Evolutionary conservation across 64 coral and sea anemone genomes (phyloP), one percentile per base, ranked within the genome.

Genomic region (Montipora capricornis): DNA sequence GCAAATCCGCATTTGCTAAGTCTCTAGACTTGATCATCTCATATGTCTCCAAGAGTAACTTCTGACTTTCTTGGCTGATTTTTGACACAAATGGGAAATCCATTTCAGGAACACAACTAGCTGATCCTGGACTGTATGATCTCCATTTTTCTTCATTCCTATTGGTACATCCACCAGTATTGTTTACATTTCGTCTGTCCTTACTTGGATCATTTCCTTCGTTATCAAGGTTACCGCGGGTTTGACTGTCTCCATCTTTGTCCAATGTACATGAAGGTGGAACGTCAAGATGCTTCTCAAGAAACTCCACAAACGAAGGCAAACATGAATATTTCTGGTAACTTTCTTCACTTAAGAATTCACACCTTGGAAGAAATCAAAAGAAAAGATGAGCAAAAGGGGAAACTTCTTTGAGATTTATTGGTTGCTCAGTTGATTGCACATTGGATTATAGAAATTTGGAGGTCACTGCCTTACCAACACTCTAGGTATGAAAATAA

Each of bases 21-120:
- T 87, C 49, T 52, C 83, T 73, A 47, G 71, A 59, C 60, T 83
- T 66, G 11, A 95, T 77, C 26, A 68, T 90, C 58, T 95, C 58
- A 78, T 85, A 86, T 45, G 68, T 82, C 15, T 75, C 51, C 37
- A 90, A 45, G 44, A 95, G 45, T 74, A 88, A 53, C 24, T 84
- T 86, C 87, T 95, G 93, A 78, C 84, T 89, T 62, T 95, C 93
- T 79, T 66, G 14, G 67, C 88, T 90, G 80, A 95, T 73, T 84
- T 89, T 95, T 3, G 93, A 95, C 19, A 95, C 61, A 69, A 85
- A 82, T 11, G 93, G 93, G 19, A 90, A 95, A 19, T 95, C 93
- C 88, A 95, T 86, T 6, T 88, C 71, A 6, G 80, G 88, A 10
- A 80, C 87, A 77, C 57, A 47, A 64, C 3, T 19, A 48, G 46